Evolutionary conservation across 2,888 invertebrate species (phyloP).

Genomic region (Fragum sueziense): DNA sequence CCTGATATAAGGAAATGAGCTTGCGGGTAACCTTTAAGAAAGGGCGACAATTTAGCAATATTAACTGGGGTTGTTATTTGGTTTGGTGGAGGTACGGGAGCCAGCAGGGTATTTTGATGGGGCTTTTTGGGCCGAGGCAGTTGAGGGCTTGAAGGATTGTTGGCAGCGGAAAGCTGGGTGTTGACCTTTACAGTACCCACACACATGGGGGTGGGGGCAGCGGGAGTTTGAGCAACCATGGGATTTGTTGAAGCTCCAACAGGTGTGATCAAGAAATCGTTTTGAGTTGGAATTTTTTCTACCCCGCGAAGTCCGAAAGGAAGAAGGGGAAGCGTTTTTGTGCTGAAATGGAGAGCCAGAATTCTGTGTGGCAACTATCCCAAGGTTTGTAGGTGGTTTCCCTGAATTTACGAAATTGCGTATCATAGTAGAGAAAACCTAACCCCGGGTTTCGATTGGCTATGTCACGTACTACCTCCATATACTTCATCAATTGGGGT

Average conservation of each 20-base stretch:
- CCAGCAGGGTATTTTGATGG: neutral
- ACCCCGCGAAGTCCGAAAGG: too few species aligned
- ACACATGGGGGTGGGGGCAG: constrained; percentile 34
- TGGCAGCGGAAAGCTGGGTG: constrained; percentile 25
- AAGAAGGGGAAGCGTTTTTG: too few species aligned
- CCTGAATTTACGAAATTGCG: too few species aligned
- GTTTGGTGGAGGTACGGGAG: neutral
- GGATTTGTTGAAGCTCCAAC: constrained; percentile 36
- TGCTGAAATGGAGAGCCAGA: too few species aligned
- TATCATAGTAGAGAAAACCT: too few species aligned
- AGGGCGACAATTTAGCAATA: neutral
- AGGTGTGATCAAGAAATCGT: constrained; percentile 30
- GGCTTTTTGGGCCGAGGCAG: neutral
- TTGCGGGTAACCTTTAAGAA: constrained; percentile 7
- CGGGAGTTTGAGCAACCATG: constrained; percentile 10
- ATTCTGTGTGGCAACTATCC: too few species aligned
- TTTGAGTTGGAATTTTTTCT: too few species aligned
- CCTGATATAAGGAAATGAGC: constrained; percentile 22
- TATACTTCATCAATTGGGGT: too few species aligned
- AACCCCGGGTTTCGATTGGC: too few species aligned
- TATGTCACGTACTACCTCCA: too few species aligned
- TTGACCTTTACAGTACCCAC: constrained; percentile 36
- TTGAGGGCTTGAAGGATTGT: neutral
- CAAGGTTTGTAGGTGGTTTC: too few species aligned
- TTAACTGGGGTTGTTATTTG: constrained; percentile 38